These are phyloP conservation scores for Digitonthophagus gazella DNA, from an alignment of 2,888 invertebrate genomes.

Conservation along the genomic window DNA sequence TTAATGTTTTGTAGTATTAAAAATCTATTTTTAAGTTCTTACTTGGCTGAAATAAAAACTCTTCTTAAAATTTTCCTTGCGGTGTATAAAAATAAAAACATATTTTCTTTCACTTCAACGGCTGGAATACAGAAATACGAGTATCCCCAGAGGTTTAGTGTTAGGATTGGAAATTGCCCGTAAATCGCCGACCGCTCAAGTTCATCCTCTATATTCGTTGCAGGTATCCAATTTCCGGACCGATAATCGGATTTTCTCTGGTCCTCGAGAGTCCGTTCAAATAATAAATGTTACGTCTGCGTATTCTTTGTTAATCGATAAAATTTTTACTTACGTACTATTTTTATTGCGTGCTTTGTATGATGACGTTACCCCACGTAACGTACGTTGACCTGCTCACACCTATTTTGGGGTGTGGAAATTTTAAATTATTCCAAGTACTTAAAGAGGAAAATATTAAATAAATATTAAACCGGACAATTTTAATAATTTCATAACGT, in stretches of 20 bases:
- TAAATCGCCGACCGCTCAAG: background rate
- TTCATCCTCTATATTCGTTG: background rate
- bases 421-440: no score
- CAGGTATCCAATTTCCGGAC: background rate
- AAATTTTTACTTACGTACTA: background rate
- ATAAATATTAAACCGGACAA: no score
- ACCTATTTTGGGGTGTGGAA: background rate
- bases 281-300: background rate
- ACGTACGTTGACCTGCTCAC: background rate
- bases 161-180: background rate
- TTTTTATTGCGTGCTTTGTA: background rate
- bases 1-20: no score
- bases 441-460: no score
- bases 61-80: no score
- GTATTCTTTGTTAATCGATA: background rate
- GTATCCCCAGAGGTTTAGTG: background rate
- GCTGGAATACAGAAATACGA: no score
- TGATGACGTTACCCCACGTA: background rate
- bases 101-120: no score
- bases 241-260: background rate
- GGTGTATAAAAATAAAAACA: no score
- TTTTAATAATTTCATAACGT: no score
- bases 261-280: background rate
- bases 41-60: no score
- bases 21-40: no score